phyloP scores from a whole-genome alignment of 1,140 invertebrate species.

The Panagrolaimus sp. region DNA sequence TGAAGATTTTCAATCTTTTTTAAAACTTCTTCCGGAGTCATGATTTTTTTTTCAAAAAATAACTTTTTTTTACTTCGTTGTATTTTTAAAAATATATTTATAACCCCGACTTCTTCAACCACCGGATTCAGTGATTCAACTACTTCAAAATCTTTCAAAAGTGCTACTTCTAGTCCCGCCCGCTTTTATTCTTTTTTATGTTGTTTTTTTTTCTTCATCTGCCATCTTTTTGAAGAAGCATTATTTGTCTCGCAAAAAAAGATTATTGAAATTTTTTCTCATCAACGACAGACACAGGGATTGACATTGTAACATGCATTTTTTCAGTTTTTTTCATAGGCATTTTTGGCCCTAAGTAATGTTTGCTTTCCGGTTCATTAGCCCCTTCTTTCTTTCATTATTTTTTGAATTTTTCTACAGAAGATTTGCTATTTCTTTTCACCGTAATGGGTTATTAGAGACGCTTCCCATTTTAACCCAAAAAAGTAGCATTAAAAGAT shows the following conservation, averaged over 20 bases:
- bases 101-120: background rate
- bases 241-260: slow-evolving; percentile 14
- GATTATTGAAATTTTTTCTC: slow-evolving; percentile 14
- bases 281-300: no score
- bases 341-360: slow-evolving; percentile 7
- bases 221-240: background rate
- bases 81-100: background rate
- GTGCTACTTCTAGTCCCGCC: slow-evolving; percentile 10
- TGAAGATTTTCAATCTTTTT: slow-evolving; percentile 16
- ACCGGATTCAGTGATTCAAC: background rate
- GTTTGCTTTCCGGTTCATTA: slow-evolving; percentile 13
- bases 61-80: background rate
- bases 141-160: background rate
- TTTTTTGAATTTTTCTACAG: background rate
- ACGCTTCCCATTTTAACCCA: background rate
- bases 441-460: slow-evolving; percentile 11
- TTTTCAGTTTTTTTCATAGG: background rate
- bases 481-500: no score
- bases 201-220: no score
- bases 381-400: no score
- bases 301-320: no score
- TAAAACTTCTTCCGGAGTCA: slow-evolving; percentile 15
- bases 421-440: background rate
- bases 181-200: background rate
- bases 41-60: background rate